These are phyloP conservation scores for Rostratula benghalensis DNA, from an alignment of 2,113 vertebrate species.

Conservation along the genomic window DNA sequence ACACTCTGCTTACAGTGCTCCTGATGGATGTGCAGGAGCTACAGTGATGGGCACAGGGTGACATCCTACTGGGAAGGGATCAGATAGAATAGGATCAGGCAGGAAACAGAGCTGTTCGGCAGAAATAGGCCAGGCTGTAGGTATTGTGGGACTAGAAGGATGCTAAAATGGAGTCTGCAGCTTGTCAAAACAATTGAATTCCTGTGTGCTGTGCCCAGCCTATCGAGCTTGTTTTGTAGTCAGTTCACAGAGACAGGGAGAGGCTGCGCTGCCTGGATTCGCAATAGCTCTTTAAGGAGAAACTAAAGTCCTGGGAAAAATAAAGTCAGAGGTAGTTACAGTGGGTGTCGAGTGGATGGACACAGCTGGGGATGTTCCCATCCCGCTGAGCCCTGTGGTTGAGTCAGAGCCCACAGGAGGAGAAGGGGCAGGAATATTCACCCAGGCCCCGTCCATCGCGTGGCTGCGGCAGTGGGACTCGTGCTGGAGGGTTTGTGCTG, in stretches of 20 bases:
- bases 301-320: not conserved
- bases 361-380: not conserved
- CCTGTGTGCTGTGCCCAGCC: not conserved
- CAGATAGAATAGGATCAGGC: not conserved
- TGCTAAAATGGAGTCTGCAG: not conserved
- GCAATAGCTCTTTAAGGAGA: not conserved
- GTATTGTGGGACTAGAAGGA: not conserved
- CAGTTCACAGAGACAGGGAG: not conserved
- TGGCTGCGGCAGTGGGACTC: not conserved
- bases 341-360: not conserved
- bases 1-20: not conserved
- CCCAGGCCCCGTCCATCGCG: fast-evolving
- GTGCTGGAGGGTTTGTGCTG: not conserved
- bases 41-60: not conserved
- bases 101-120: not conserved
- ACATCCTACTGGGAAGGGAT: not conserved
- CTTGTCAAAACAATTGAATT: not conserved
- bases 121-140: not conserved
- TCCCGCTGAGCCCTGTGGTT: not conserved
- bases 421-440: not conserved
- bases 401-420: not conserved
- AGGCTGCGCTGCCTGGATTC: not conserved
- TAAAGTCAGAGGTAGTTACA: not conserved
- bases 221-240: not conserved
- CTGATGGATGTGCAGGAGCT: not conserved